Conservation (phyloP, 2,113 vertebrate genomes). For the Phodopus roborovskii region DNA sequence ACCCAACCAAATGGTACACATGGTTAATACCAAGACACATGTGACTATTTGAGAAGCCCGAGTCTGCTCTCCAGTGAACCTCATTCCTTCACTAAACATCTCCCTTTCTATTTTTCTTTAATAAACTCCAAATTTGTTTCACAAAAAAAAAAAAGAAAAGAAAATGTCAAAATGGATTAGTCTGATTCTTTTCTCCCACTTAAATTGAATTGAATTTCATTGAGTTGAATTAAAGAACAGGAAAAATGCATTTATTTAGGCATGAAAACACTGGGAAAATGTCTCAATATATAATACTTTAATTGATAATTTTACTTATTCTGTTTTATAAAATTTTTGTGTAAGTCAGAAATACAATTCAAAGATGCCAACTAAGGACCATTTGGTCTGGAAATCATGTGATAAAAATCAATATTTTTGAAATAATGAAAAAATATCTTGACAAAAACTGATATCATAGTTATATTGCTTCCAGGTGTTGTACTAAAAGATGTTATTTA, state of each 20-base stretch:
- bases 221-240: background rate
- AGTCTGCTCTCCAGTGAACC: background rate
- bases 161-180: background rate
- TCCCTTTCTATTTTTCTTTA: background rate
- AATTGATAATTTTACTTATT: background rate
- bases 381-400: constrained; percentile 50
- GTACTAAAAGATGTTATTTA: constrained; percentile 58
- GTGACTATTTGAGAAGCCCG: background rate
- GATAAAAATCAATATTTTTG: constrained; percentile 34
- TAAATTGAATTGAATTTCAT: background rate
- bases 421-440: constrained; percentile 50
- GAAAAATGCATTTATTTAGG: background rate
- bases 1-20: background rate
- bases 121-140: background rate
- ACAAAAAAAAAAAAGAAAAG: too few relatives aligned
- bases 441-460: background rate
- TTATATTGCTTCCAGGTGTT: constrained; percentile 57
- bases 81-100: background rate
- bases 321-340: background rate
- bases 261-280: background rate
- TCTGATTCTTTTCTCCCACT: background rate
- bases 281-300: background rate
- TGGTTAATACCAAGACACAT: background rate
- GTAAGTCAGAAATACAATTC: background rate
- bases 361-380: background rate